Conservation (phyloP, 2,888 invertebrate genomes). For the Mesorhabditis spiculigera region DNA sequence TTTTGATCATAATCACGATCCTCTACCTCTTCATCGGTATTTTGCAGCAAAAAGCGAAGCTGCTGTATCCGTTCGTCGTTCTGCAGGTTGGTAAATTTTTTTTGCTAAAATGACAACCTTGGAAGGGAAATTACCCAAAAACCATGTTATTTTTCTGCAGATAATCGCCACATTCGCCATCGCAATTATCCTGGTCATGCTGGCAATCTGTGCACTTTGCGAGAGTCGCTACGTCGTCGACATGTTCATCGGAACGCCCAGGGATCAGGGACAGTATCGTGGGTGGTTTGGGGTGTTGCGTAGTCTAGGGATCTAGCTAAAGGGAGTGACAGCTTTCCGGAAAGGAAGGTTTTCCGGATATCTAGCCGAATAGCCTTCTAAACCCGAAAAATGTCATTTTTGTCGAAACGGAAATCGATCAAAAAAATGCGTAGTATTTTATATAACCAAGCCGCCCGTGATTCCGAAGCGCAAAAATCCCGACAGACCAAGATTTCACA, state of each 20-base stretch:
- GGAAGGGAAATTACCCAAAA: not conserved
- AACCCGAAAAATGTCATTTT: too few species aligned
- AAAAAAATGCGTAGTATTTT: too few species aligned
- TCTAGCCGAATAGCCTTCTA: too few species aligned
- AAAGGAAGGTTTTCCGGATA: too few species aligned
- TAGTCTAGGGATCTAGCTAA: conserved; percentile 12
- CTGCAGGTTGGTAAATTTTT: conserved; percentile 26
- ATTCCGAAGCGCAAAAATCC: too few species aligned
- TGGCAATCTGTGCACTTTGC: conserved; percentile 32
- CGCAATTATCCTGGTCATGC: conserved; percentile 31
- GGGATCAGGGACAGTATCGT: conserved; percentile 10
- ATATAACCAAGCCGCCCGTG: too few species aligned
- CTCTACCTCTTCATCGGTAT: conserved; percentile 43
- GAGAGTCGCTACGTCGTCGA: conserved; percentile 27
- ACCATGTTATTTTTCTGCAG: conserved; percentile 19
- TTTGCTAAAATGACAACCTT: not conserved
- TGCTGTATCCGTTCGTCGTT: conserved; percentile 36
- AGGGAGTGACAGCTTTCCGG: too few species aligned
- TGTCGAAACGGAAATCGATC: too few species aligned
- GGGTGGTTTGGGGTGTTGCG: conserved; percentile 5
- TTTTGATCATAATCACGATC: conserved; percentile 34
- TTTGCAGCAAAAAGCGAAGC: conserved; percentile 33
- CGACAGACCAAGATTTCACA: too few species aligned
- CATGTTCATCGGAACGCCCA: conserved; percentile 24
- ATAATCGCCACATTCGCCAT: conserved; percentile 33